Conservation (phyloP, 2,113 vertebrate species). For the Solea solea region DNA sequence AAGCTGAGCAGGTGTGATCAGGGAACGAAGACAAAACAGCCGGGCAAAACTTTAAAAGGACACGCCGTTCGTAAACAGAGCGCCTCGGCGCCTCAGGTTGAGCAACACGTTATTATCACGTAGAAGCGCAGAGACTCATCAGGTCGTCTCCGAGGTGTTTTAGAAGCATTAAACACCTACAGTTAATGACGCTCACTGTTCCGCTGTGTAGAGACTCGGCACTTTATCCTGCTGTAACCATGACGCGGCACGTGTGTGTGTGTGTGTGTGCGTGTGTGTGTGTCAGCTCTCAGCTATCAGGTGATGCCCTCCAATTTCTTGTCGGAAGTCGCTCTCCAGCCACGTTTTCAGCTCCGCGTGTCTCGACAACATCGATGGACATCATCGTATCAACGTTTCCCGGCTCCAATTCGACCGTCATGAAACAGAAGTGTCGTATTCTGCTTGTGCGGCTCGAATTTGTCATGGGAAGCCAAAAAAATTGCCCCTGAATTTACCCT, state of each 20-base stretch:
- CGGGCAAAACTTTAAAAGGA: not conserved
- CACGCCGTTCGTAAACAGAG: not conserved
- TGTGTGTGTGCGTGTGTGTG: slow-evolving; percentile 1
- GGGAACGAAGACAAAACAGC: not conserved
- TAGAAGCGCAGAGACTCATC: slow-evolving; percentile 10
- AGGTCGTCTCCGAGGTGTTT: slow-evolving; percentile 20
- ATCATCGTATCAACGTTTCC: not conserved
- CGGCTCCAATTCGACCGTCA: too few species aligned
- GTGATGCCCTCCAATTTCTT: slow-evolving; percentile 33
- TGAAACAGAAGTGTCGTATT: not conserved
- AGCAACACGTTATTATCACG: slow-evolving; percentile 2
- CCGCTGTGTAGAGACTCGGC: slow-evolving; percentile 15
- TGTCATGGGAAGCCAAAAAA: too few species aligned
- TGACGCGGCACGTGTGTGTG: slow-evolving; percentile 3
- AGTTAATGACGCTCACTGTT: slow-evolving; percentile 39
- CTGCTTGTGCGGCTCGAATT: too few species aligned
- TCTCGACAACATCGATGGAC: too few species aligned
- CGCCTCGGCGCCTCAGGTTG: not conserved
- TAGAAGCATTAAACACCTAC: slow-evolving; percentile 26
- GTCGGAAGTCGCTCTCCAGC: slow-evolving; percentile 22
- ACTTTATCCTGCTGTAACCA: slow-evolving; percentile 33
- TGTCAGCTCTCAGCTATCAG: slow-evolving; percentile 19
- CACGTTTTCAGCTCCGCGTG: not conserved
- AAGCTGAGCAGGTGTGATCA: not conserved
- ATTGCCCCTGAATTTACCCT: too few species aligned